Evolutionary conservation across 2,797 vertebrate species (phyloP), one percentile per base, ranked within the genome.

Genomic region (Enteromius thamalakanensis): DNA sequence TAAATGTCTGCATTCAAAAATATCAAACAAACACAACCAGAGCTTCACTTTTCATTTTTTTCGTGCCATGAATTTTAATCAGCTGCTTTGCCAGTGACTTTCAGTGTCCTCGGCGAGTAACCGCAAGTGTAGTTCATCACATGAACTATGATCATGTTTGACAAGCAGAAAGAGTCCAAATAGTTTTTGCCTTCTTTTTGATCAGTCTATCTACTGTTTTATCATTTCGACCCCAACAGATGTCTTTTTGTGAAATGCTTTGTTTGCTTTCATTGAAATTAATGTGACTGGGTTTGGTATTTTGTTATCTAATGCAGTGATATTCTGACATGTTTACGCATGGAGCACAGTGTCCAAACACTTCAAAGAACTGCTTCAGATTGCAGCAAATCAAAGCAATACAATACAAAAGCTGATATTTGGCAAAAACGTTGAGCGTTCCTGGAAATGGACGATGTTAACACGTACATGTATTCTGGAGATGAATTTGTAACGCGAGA

Each of bases 401-500:
- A 0, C 29, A 67, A 67, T 49, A 17, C 45, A 79, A 79, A 67
- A 67, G 60, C 62, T 51, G 62, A 79, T 79, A 76, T 60, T 19
- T 60, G 74, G 53, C 49, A 17, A 60, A 72, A 60, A 60, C 15
- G 74, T 17, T 3, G 51, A 58, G 40, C 37, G 53, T 76, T 76
- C 53, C 37, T 60, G 74, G 74, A 76, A 76, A 60, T 26, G 74
- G 74, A 29, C 14, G 6, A 19, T 8, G 51, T 55, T 55, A 75
- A 37, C 42, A 14, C 42, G 53, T 58, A 26, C n/a, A 6, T 53
- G 29, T 10, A 37, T 53, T 79, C 62, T 51, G 47, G 37, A 49
- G 62, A 65, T 79, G 60, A 79, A 79, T 79, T 79, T 68, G 77
- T 79, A 34, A 67, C 15, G 45, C 68, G 62, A 79, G 29, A 79